These are phyloP conservation scores for Rattus norvegicus DNA, from an alignment of 2,113 vertebrate genomes.

Conservation along the genomic window DNA sequence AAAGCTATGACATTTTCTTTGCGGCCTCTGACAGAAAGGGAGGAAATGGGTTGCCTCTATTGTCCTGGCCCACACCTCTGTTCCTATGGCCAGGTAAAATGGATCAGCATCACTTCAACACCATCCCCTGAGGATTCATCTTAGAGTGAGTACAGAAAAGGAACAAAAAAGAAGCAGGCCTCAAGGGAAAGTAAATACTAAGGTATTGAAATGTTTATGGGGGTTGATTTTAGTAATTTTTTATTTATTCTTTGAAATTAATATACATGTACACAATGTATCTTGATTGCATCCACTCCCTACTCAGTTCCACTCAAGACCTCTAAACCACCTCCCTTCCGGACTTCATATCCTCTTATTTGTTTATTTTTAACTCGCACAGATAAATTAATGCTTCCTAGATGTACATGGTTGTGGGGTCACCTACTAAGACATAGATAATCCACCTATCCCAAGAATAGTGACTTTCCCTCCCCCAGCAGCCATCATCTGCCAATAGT, in stretches of 20 bases:
- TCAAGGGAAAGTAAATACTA: not conserved
- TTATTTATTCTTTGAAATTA: not conserved
- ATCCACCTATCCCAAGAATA: not conserved
- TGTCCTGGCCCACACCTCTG: not conserved
- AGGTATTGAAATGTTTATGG: not conserved
- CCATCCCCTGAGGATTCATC: not conserved
- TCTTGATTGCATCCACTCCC: not conserved
- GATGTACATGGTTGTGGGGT: not conserved
- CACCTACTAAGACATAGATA: not conserved
- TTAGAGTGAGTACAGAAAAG: conserved; percentile 26
- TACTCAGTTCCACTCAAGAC: not conserved
- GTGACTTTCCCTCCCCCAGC: not conserved
- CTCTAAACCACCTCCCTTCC: not conserved
- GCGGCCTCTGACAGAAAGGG: not conserved
- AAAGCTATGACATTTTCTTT: conserved; percentile 11
- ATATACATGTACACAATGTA: not conserved
- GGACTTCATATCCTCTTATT: not conserved
- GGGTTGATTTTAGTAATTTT: not conserved
- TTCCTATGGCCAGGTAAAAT: conserved; percentile 20
- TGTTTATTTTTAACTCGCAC: not conserved
- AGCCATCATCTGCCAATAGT: not conserved
- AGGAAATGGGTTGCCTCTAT: not conserved
- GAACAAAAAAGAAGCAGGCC: not conserved
- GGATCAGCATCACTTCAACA: not conserved
- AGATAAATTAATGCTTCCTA: not conserved